Evolutionary conservation across 2,888 invertebrate species (phyloP), one percentile per base, ranked within the genome.

Genomic region (Chydorus sphaericus): DNA sequence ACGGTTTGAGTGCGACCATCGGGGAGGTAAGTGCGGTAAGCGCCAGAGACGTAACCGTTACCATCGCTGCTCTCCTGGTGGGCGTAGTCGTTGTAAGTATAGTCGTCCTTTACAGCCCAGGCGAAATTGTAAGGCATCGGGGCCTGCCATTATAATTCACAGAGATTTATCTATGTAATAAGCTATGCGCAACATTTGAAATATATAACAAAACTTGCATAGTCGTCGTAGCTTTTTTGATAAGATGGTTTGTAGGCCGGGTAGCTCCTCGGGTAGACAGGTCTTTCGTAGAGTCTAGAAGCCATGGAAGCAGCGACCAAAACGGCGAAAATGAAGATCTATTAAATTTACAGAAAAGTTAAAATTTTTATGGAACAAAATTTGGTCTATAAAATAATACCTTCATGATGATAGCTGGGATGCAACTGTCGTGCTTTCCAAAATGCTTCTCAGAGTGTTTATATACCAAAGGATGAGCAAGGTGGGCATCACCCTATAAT

Each of bases 171-270:
- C 64, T 88, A 89, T 68, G 85, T 85, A 38, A 90, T 89, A 14
- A 84, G 79, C 70, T 89, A 90, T 61, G 83, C 81, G 72, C 89
- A 89, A 72, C 88, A 86, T 72, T 83, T 90, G 1, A 89, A 89
- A 83, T 85, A 87, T n/a, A n/a, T n/a, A n/a, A n/a, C n/a, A n/a
- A n/a, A n/a, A n/a, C n/a, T n/a, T n/a, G n/a, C n/a, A n/a, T n/a
- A n/a, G n/a, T n/a, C n/a, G n/a, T n/a, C n/a, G n/a, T n/a, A n/a
- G n/a, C n/a, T n/a, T n/a, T n/a, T n/a, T n/a, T n/a, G n/a, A n/a
- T n/a, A n/a, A n/a, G n/a, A n/a, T n/a, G n/a, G n/a, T n/a, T n/a
- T n/a, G n/a, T n/a, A n/a, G n/a, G 7, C 16, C n/a, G 36, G 36
- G 8, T 39, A 39, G 3, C 28, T 7, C 10, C 28, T 2, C 7